Conservation (phyloP, 2,113 vertebrate species). For the Heptranchias perlo region DNA sequence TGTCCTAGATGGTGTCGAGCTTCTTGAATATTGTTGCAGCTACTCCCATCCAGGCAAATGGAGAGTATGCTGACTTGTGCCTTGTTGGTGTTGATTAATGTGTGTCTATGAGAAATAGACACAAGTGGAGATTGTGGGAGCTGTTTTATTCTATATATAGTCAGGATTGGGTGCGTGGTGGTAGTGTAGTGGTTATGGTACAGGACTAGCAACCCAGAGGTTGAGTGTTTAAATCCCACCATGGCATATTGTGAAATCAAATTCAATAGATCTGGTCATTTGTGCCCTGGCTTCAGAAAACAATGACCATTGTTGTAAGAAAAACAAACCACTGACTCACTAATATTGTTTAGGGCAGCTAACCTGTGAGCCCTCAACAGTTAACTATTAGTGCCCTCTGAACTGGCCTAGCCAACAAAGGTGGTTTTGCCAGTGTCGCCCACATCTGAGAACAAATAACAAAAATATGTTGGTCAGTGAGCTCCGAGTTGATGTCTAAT, state of each 20-base stretch:
- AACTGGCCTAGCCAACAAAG: background rate
- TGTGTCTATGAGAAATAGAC: background rate
- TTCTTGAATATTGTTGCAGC: too few relatives aligned
- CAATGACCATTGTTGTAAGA: background rate
- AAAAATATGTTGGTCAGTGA: background rate
- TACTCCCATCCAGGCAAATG: too few relatives aligned
- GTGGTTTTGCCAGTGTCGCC: background rate
- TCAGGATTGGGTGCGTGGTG: background rate
- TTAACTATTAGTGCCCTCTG: background rate
- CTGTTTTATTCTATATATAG: background rate
- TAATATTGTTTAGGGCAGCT: background rate
- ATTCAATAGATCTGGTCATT: background rate
- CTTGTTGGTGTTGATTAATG: background rate
- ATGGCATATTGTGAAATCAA: background rate
- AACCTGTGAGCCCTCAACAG: background rate
- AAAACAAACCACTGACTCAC: background rate
- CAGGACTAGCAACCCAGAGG: background rate
- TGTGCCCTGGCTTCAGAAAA: background rate
- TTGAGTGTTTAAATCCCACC: background rate
- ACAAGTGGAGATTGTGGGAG: background rate
- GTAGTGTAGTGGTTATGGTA: background rate
- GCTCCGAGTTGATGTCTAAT: too few relatives aligned
- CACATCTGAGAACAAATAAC: background rate
- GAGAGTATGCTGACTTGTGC: too few relatives aligned
- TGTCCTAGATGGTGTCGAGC: too few relatives aligned